Evolutionary conservation across 2,797 vertebrate genomes (phyloP), one percentile per base, ranked within the genome.

Genomic region (Rousettus madagascariensis): DNA sequence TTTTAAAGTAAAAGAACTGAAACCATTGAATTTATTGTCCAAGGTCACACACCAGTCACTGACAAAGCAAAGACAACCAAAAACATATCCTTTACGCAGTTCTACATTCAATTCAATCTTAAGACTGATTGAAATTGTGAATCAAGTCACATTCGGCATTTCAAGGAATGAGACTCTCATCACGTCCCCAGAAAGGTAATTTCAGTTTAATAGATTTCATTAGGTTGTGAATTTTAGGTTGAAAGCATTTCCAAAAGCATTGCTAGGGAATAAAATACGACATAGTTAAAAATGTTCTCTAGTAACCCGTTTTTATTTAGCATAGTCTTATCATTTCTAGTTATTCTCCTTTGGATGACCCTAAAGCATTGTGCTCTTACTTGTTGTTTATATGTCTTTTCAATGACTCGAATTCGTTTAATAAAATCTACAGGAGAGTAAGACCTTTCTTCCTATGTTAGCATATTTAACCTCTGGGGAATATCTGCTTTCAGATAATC

Each of bases 401-500:
- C 59, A 36, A 93, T 68, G 61, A 95, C 85, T 97, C 94, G 90
- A 51, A 92, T 96, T 96, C 6, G 3, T 75, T 98, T 96, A 96
- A 89, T 97, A 98, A 97, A 95, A 85, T 74, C 94, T 86, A 93
- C 24, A 74, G 92, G 92, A 95, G 9, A n/a, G 49, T 1, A 1
- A 22, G 19, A 49, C 93, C 91, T 97, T 97, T 94, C 90, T 95
- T 75, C 96, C 75, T 90, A 49, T 61, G 90, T 96, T 97, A 97
- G 79, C 55, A 87, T 55, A 82, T 93, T 96, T 96, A 97, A 96
- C 93, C 96, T 95, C 96, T 92, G 72, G 63, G 41, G 86, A 94
- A 93, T 90, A 65, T 96, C 96, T 96, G 13, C 49, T 97, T 97
- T 97, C 90, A 96, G 72, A 19, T 57, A 97, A 96, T 95, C 96